Evolutionary conservation across 1,140 invertebrate species (phyloP).

Genomic region (Drosophila pachea): DNA sequence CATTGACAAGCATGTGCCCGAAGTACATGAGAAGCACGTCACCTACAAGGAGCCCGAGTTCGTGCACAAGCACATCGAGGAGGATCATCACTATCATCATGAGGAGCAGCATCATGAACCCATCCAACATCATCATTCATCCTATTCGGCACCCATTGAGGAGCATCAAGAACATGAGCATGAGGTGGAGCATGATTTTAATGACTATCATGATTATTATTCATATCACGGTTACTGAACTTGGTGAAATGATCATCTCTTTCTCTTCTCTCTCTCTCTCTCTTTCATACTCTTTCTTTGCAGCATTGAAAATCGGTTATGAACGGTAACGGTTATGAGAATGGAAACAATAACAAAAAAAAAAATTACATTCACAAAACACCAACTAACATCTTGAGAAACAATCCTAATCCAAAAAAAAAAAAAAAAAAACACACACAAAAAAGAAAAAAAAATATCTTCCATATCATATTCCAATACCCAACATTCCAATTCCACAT

Average conservation of each 20-base stretch:
- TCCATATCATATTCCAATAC: conserved; percentile 40
- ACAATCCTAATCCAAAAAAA: neutral
- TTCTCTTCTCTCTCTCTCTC: conserved; percentile 55
- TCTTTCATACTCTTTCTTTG: conserved; percentile 65
- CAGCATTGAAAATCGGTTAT: conserved; percentile 72
- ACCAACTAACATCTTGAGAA: neutral
- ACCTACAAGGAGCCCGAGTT: conserved; percentile 77
- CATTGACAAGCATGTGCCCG: conserved; percentile 79
- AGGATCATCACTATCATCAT: conserved; percentile 66
- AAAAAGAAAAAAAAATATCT: conserved; percentile 4
- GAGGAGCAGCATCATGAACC: conserved; percentile 49
- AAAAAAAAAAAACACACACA: conserved; percentile 1
- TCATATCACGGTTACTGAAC: conserved; percentile 73
- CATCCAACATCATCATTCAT: conserved; percentile 54
- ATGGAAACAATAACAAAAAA: conserved; percentile 29
- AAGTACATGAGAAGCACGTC: conserved; percentile 74
- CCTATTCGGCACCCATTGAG: conserved; percentile 60
- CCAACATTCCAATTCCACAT: conserved; percentile 38
- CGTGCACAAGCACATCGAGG: conserved; percentile 71
- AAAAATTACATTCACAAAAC: conserved; percentile 11
- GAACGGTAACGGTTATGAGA: conserved; percentile 51
- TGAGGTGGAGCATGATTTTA: conserved; percentile 74
- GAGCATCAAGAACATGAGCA: conserved; percentile 66
- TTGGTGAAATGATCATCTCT: conserved; percentile 66
- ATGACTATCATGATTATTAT: conserved; percentile 67